Evolutionary conservation across 1,140 invertebrate species (phyloP).

Genomic region (Eupeodes corollae): DNA sequence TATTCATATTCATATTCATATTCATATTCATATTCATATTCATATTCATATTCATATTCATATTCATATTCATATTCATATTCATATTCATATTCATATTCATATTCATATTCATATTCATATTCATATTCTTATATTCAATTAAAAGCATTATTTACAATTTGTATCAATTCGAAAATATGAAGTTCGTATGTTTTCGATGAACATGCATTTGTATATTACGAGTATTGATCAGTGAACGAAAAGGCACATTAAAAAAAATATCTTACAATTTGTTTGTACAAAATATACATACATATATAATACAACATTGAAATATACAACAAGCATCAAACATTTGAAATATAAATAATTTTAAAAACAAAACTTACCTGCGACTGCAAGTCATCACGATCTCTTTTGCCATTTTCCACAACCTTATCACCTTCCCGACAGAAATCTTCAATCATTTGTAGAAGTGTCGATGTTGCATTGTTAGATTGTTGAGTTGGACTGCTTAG

Average conservation of each 20-base stretch:
- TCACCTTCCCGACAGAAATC: slow-evolving; percentile 50
- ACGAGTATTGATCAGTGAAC: neutral
- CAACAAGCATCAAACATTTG: neutral
- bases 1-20: too few species aligned
- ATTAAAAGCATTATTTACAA: too few species aligned
- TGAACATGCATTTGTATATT: too few species aligned
- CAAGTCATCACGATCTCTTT: slow-evolving; percentile 55
- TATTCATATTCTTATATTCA: too few species aligned
- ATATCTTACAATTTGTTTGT: neutral
- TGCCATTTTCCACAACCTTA: slow-evolving; percentile 48
- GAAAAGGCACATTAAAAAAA: neutral
- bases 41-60: too few species aligned
- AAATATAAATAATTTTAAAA: neutral
- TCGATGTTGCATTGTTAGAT: slow-evolving; percentile 38
- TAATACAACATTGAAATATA: neutral
- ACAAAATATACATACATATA: neutral
- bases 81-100: too few species aligned
- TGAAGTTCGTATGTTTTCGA: too few species aligned
- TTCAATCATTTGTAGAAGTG: slow-evolving; percentile 46
- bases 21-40: too few species aligned
- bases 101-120: too few species aligned
- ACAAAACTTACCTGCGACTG: slow-evolving; percentile 51
- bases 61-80: too few species aligned
- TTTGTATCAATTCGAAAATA: too few species aligned
- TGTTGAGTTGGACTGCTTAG: slow-evolving; percentile 30